Evolutionary conservation across 1,140 invertebrate species (phyloP).

Genomic region (Meloidogyne hapla): DNA sequence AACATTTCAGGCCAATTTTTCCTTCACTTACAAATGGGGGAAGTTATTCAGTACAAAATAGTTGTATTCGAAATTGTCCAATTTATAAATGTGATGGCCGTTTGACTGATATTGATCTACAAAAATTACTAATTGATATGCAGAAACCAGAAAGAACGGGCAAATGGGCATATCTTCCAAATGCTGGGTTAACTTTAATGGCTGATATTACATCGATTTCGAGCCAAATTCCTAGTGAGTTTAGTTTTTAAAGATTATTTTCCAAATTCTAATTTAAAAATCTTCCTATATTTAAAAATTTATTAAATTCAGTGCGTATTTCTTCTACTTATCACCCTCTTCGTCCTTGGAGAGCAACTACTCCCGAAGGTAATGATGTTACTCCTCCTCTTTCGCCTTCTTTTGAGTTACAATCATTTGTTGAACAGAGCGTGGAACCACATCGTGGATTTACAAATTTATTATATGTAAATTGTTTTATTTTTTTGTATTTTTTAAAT

Average conservation of each 20-base stretch:
- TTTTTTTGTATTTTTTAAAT: neutral
- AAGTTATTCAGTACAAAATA: conserved; percentile 17
- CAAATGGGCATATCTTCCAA: conserved; percentile 40
- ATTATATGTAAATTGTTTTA: conserved; percentile 27
- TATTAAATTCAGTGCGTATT: conserved; percentile 35
- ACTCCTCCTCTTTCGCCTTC: conserved; percentile 29
- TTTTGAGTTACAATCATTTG: conserved; percentile 48
- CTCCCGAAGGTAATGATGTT: neutral
- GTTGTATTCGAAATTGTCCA: conserved; percentile 29
- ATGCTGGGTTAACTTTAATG: conserved; percentile 32
- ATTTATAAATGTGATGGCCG: conserved; percentile 43
- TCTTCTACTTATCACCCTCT: conserved; percentile 40
- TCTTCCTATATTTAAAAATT: too few relatives aligned
- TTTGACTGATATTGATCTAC: conserved; percentile 42
- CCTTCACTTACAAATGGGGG: conserved; percentile 25
- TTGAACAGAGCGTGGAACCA: conserved; percentile 34
- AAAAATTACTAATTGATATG: conserved; percentile 44
- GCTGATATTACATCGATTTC: conserved; percentile 36
- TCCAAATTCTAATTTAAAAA: neutral
- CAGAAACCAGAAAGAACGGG: conserved; percentile 47
- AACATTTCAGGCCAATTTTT: conserved; percentile 38
- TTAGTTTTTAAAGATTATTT: neutral
- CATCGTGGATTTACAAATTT: conserved; percentile 36
- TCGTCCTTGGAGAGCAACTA: conserved; percentile 36
- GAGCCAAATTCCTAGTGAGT: conserved; percentile 38